A percentile compares a stretch with the other conserved stretches of the same genome.
Conservation (phyloP, 2,797 vertebrate genomes). For the Rhinichthys osculus region DNA sequence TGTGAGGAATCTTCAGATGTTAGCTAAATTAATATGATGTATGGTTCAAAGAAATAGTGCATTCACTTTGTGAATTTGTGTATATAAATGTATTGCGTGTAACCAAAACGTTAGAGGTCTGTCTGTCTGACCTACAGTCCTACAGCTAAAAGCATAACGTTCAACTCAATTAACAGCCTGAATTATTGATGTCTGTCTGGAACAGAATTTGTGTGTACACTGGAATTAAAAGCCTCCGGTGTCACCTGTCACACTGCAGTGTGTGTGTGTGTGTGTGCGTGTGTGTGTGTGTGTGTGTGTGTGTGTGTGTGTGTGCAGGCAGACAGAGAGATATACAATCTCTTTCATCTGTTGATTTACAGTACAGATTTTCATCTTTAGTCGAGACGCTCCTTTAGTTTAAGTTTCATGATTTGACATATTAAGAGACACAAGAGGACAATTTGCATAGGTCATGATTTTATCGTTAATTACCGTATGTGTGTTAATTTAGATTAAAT, state of each 20-base stretch:
- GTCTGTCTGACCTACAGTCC: slow-evolving; percentile 66
- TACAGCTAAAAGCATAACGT: slow-evolving; percentile 79
- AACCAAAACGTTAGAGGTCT: not conserved
- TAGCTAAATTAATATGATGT: not conserved
- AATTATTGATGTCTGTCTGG: slow-evolving; percentile 85
- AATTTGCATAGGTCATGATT: not conserved
- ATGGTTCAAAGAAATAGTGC: not conserved
- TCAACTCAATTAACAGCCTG: slow-evolving; percentile 81
- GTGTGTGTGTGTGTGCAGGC: not conserved
- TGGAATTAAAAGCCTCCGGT: slow-evolving; percentile 86
- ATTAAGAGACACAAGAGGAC: not conserved
- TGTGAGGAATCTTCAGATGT: not conserved
- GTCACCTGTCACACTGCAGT: slow-evolving; percentile 74
- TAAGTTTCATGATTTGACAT: not conserved
- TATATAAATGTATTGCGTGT: not conserved
- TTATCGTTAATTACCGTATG: not conserved
- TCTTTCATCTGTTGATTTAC: not conserved
- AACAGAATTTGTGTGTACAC: slow-evolving; percentile 84
- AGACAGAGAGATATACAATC: not conserved
- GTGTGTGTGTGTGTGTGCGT: slow-evolving; percentile 19
- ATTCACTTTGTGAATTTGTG: not conserved
- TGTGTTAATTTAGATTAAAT: not conserved
- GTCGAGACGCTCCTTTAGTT: not conserved
- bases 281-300: not conserved
- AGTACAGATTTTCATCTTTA: not conserved